Evolutionary conservation across 2,797 vertebrate species (phyloP), one percentile per base, ranked within the genome.

Genomic region (Pseudochromis fuscus): DNA sequence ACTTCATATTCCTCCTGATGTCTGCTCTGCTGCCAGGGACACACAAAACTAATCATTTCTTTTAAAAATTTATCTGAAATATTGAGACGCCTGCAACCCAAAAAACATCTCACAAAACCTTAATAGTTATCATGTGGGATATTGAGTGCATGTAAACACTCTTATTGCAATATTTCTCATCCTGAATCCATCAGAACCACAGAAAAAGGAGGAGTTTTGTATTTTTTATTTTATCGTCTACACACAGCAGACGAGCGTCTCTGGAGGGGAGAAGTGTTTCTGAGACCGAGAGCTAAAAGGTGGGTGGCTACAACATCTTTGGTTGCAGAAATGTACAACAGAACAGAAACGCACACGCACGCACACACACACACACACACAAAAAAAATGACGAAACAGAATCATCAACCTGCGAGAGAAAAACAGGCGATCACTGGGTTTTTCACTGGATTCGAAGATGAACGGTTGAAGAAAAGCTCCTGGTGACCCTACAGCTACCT

Each of bases 241-340:
- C 53, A 38, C 23, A 35, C 35, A 38, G 31, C 62, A 35, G 40
- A 50, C 4, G 19, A 68, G 28, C 31, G 9, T 37, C 24, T 38
- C 18, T 1, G 19, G 35, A 44, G 13, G 45, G 64, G 65, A 51
- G 60, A 53, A n/a, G 27, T 51, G 49, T 46, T 28, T 40, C 44
- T 52, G 59, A 4, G 59, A 76, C 71, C 42, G 31, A 81, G 66
- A 87, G 85, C 82, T 86, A 71, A 81, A 58, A 49, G 68, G 63
- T 33, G 60, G 59, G 84, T 70, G 85, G 75, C 71, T 62, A 84
- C 77, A 78, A 85, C 83, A 76, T 94, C 91, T 94, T 94, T 94
- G 94, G 93, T 93, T 89, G 89, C 60, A 83, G 71, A 85, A 84
- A 81, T 44, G 53, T 86, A 87, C 31, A 70, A 85, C 23, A 81